phyloP scores from a whole-genome alignment of 2,888 invertebrate species.

The Hydrotaea cyrtoneurina region DNA sequence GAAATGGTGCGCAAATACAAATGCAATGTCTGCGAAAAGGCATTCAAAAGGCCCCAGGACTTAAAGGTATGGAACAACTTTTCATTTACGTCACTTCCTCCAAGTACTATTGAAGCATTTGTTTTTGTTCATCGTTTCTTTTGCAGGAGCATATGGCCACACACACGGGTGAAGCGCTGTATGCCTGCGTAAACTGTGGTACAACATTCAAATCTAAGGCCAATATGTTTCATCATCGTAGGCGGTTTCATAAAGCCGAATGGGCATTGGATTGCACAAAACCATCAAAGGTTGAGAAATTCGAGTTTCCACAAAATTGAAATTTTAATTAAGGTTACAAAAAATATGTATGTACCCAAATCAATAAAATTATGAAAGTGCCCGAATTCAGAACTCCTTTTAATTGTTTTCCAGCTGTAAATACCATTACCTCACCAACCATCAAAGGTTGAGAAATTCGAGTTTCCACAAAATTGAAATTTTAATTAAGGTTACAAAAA shows the following conservation, averaged over 20 bases:
- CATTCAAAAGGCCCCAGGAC: constrained; percentile 75
- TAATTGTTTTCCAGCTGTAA: too few species aligned
- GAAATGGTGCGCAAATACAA: constrained; percentile 75
- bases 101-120: background rate
- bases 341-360: too few species aligned
- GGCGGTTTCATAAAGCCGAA: constrained; percentile 76
- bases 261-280: constrained; percentile 74
- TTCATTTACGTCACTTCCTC: background rate
- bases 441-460: constrained; percentile 30
- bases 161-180: constrained; percentile 76
- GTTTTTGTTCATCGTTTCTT: background rate
- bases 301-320: background rate
- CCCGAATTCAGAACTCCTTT: too few species aligned
- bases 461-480: background rate
- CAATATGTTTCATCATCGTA: constrained; percentile 78
- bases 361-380: too few species aligned
- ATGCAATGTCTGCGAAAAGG: constrained; percentile 78
- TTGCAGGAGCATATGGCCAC: constrained; percentile 78
- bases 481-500: too few species aligned
- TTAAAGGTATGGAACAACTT: constrained; percentile 50
- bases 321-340: too few species aligned
- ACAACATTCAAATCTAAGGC: constrained; percentile 78
- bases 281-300: constrained; percentile 41
- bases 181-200: constrained; percentile 76
- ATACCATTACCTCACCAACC: too few species aligned